Percentiles rank a stretch among this genome's conserved stretches.
Evolutionary conservation across 2,888 invertebrate genomes (phyloP).

Genomic region (Taphrorychus bicolor): DNA sequence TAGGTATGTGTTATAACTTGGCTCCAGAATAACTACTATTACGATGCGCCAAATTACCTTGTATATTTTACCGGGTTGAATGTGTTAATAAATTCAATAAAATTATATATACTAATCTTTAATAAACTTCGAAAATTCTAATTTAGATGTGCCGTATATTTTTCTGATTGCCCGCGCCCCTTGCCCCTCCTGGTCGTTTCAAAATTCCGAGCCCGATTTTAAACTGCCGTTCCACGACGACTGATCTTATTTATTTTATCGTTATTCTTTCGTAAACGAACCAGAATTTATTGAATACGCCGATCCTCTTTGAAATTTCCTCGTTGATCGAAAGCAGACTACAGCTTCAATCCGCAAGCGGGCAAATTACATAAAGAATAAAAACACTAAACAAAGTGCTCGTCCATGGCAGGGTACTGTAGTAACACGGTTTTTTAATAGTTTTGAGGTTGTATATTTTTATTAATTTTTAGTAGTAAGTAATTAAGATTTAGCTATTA

Average conservation of each 20-base stretch:
- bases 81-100: constrained; percentile 23
- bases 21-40: too few species aligned
- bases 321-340: constrained; percentile 18
- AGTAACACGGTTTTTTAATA: too few species aligned
- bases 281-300: constrained; percentile 28
- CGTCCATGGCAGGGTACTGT: too few species aligned
- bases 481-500: too few species aligned
- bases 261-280: constrained; percentile 27
- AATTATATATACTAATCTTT: constrained; percentile 18
- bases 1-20: too few species aligned
- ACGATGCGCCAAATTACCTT: too few species aligned
- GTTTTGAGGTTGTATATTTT: too few species aligned
- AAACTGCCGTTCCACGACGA: constrained; percentile 33
- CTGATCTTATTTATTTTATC: constrained; percentile 38
- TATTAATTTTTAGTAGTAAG: too few species aligned
- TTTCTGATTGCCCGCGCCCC: constrained; percentile 1
- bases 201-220: constrained; percentile 32
- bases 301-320: constrained; percentile 6
- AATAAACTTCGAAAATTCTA: constrained; percentile 12
- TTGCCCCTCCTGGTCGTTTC: constrained; percentile 18
- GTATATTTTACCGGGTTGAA: constrained; percentile 9
- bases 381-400: too few species aligned
- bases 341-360: constrained; percentile 15
- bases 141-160: constrained; percentile 24
- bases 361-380: background rate